Evolutionary conservation across 2,113 vertebrate species (phyloP), one percentile per base, ranked within the genome.

Genomic region (Apodemus sylvaticus): DNA sequence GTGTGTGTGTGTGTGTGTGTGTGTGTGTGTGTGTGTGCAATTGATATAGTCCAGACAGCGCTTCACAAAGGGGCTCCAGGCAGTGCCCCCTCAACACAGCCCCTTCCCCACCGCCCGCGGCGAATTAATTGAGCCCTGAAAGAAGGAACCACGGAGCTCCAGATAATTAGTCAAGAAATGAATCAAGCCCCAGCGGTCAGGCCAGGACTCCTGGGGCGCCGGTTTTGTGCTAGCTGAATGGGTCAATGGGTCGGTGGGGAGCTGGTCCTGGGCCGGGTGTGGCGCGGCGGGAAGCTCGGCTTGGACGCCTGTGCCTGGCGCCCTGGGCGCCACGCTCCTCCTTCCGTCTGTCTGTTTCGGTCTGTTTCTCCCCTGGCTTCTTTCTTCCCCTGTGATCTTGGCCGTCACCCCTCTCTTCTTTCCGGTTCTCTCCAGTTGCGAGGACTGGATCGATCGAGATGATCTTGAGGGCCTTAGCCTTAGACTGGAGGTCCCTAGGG

Each of bases 111-210:
- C 99, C 99, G 99, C 98, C 98, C 98, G 99, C 98, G 96, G 98
- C 96, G 89, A 98, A 99, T 99, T 99, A 99, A 99, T 99, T 99
- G 99, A 98, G 98, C 98, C 98, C 99, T 99, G 98, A 99, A 99
- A 98, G 98, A 98, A 98, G 98, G 97, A 98, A 98, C 97, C 98
- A 98, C 97, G 98, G 98, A 98, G 98, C 99, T 99, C 99, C 99
- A 99, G 99, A 99, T 99, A 99, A 99, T 99, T 99, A 99, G 99
- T 99, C 98, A 98, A 97, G 98, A 99, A 99, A 98, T 98, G 99
- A 99, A 99, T 98, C 98, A 98, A 99, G 98, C 97, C 98, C 98
- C 97, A 99, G 99, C 98, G 98, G 99, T 99, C 99, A 99, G 99
- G 98, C 99, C 98, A 98, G 98, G 98, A 98, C 99, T 98, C 99